Percentiles rank a stretch among this genome's conserved stretches.
phyloP scores from a whole-genome alignment of 2,113 vertebrate species.

The Rhegmatorhina hoffmannsi region DNA sequence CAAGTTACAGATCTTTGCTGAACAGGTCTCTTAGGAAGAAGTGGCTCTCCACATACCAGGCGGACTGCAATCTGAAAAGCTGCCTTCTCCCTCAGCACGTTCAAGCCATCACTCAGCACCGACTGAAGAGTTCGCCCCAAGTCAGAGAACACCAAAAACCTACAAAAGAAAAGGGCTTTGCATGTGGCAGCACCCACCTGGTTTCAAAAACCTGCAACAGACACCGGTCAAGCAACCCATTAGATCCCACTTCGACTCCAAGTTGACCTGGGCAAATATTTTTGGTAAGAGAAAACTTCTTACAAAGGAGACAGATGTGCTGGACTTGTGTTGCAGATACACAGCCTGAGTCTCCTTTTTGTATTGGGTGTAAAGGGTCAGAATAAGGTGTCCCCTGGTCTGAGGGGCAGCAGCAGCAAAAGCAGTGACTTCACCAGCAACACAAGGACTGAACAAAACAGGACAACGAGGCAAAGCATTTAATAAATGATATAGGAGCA shows the following conservation, averaged over 20 bases:
- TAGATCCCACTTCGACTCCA: background rate
- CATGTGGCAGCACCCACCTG: background rate
- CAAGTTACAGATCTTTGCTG: background rate
- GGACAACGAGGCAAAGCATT: background rate
- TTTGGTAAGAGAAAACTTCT: background rate
- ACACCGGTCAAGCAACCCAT: background rate
- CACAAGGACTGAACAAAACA: background rate
- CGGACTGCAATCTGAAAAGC: conserved; percentile 84
- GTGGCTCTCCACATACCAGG: conserved; percentile 75
- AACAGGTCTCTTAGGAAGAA: background rate
- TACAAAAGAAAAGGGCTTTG: conserved; percentile 49
- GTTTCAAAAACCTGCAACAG: background rate
- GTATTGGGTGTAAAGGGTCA: background rate
- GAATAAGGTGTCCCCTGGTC: background rate
- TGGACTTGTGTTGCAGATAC: background rate
- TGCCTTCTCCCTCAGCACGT: conserved; percentile 71
- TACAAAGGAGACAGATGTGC: background rate
- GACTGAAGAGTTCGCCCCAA: conserved; percentile 86
- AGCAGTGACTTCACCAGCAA: background rate
- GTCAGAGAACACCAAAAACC: conserved; percentile 89
- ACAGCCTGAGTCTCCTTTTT: background rate
- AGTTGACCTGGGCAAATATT: background rate
- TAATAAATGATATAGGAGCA: background rate
- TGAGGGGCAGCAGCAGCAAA: background rate
- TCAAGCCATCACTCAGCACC: conserved; percentile 65